Evolutionary conservation across 1,140 invertebrate genomes (phyloP).

Genomic region (Anastatus disparis): DNA sequence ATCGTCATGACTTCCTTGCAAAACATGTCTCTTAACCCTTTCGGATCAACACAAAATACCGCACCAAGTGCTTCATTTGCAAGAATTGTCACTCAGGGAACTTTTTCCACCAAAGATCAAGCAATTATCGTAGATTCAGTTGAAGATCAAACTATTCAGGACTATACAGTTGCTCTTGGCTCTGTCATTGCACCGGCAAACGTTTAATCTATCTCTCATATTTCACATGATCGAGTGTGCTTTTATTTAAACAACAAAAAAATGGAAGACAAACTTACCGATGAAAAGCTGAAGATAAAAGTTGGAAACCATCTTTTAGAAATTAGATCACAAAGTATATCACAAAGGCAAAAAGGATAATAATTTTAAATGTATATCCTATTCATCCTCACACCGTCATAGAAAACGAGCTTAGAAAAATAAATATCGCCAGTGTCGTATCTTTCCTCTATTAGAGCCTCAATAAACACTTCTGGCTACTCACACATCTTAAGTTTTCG

Average conservation of each 20-base stretch:
- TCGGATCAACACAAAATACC: no score
- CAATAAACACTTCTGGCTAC: neutral
- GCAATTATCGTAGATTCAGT: slow-evolving; percentile 39
- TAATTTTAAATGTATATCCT: no score
- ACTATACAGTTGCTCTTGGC: slow-evolving; percentile 35
- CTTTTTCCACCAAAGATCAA: slow-evolving; percentile 37
- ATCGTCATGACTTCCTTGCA: no score
- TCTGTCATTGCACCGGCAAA: slow-evolving; percentile 32
- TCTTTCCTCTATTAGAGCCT: neutral
- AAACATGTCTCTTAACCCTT: no score
- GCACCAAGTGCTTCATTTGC: no score
- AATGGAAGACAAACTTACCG: slow-evolving; percentile 14
- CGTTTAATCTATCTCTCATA: no score
- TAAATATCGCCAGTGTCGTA: neutral
- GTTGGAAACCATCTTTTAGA: no score
- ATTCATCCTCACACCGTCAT: slow-evolving; percentile 38
- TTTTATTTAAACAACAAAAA: slow-evolving; percentile 18
- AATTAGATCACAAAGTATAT: no score
- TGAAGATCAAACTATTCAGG: slow-evolving; percentile 30
- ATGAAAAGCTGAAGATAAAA: no score
- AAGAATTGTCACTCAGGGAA: neutral
- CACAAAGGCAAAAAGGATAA: no score
- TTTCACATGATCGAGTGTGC: no score
- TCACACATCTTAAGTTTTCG: neutral
- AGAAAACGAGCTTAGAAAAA: neutral